A percentile compares a stretch with the other conserved stretches of the same genome.
Evolutionary conservation across 2,113 vertebrate genomes (phyloP).

Genomic region (Xiphias gladius): DNA sequence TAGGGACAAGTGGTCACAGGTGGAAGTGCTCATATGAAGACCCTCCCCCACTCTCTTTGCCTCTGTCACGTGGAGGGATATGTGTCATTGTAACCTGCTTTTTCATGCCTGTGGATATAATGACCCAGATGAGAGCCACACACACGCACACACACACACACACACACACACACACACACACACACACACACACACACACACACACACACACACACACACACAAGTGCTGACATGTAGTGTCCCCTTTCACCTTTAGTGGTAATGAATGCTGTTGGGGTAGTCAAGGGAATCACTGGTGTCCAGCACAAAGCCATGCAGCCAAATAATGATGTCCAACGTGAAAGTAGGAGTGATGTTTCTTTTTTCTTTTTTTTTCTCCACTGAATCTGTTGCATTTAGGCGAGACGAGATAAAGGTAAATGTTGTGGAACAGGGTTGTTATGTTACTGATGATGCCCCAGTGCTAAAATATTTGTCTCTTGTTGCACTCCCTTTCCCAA

Average conservation of each 20-base stretch:
- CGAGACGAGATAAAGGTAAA: neutral
- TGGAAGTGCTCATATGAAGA: slow-evolving; percentile 52
- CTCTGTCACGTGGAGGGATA: slow-evolving; percentile 55
- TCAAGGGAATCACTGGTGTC: slow-evolving; percentile 58
- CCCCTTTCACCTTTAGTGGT: slow-evolving; percentile 42
- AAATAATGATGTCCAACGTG: slow-evolving; percentile 50
- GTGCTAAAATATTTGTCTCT: neutral
- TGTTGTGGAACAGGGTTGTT: neutral
- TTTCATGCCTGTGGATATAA: slow-evolving; percentile 71
- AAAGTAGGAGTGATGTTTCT: neutral
- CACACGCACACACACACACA: slow-evolving; percentile 24
- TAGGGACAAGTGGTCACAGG: slow-evolving; percentile 55
- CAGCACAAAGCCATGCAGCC: slow-evolving; percentile 41
- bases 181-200: slow-evolving; percentile 25
- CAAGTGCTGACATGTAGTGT: slow-evolving; percentile 38
- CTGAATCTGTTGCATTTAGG: slow-evolving; percentile 4
- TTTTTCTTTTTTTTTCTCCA: slow-evolving; percentile 1
- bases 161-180: slow-evolving; percentile 18
- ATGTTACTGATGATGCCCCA: slow-evolving; percentile 5
- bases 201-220: slow-evolving; percentile 23
- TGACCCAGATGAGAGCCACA: slow-evolving; percentile 72
- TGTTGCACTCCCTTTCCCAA: neutral
- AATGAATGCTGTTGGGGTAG: slow-evolving; percentile 72
- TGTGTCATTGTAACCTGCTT: slow-evolving; percentile 60
- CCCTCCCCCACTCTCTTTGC: slow-evolving; percentile 28